Base-by-base conservation (phyloP, 2,797 vertebrate genomes). In the Scomberomorus guttatus region DNA sequence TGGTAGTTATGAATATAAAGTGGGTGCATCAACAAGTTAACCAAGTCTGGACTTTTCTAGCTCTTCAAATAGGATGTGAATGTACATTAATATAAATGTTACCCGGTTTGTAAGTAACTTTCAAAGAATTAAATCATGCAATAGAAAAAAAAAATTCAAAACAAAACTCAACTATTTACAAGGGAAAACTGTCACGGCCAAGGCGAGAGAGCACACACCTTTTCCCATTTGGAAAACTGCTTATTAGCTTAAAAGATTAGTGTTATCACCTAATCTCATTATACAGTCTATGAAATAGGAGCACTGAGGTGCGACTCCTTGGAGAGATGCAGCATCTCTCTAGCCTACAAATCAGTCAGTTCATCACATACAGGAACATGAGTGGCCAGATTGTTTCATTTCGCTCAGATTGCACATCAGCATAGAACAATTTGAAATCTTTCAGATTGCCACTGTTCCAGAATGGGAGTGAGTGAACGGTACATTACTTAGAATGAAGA, bases 331-430 rank as follows among this genome's bases (percentile, higher is more conserved):
- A 55, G 60, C 82, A 48, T 79, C 82, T 77, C 72, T 48, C 67
- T 12, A 15, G 78, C 75, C 77, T 83, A 80, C 83, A 87, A 89
- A 90, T 91, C 89, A 85, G 80, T 71, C 77, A 81, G 81, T 84
- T 90, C 83, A 85, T 92, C 91, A 79, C 85, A 89, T 59, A 72
- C 73, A 81, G 68, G 77, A 82, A 90, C 89, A 87, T 27, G 87
- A 92, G 87, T 85, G 88, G 92, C 83, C 87, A 89, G 89, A 91
- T 89, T 92, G 91, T 90, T 92, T 92, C 79, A 92, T 93, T 91
- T 89, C 46, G 65, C 72, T 83, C 70, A 57, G 80, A 87, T 80
- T 88, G 80, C 83, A 81, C 86, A 87, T 92, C 80, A 77, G 77
- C 89, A 75, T 80, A 56, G 75, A 88, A 89, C 89, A 90, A 91